Conservation (phyloP, 2,113 vertebrate species). For the Hirundichthys speculiger region DNA sequence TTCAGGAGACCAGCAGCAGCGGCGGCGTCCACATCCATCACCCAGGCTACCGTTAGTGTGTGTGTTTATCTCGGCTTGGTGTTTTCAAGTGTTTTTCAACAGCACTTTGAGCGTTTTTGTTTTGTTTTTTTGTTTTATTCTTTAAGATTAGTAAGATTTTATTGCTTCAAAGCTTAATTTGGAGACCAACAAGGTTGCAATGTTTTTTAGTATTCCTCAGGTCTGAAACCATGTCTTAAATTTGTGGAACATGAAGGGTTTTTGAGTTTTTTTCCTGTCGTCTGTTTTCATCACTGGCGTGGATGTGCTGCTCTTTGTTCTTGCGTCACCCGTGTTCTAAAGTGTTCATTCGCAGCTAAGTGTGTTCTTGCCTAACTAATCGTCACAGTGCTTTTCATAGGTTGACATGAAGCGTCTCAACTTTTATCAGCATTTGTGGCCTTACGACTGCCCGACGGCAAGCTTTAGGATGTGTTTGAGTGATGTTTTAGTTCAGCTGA, state of each 20-base stretch:
- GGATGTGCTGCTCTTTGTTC: slow-evolving; percentile 46
- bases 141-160: slow-evolving; percentile 57
- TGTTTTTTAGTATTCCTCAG: slow-evolving; percentile 65
- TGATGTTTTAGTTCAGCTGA: slow-evolving; percentile 45
- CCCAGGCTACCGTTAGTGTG: slow-evolving; percentile 88
- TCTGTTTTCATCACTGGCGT: slow-evolving; percentile 46
- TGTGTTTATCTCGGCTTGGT: background rate
- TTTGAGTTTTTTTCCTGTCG: slow-evolving; percentile 40
- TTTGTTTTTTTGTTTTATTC: slow-evolving; percentile 57
- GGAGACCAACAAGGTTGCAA: slow-evolving; percentile 45
- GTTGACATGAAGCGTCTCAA: slow-evolving; percentile 50
- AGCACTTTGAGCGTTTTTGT: slow-evolving; percentile 47
- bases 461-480: slow-evolving; percentile 39
- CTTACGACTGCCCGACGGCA: slow-evolving; percentile 59
- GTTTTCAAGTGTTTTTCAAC: slow-evolving; percentile 30
- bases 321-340: slow-evolving; percentile 35
- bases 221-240: slow-evolving; percentile 68
- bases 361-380: slow-evolving; percentile 30
- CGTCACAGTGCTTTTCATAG: slow-evolving; percentile 52
- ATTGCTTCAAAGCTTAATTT: slow-evolving; percentile 38
- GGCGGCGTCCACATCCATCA: slow-evolving; percentile 91
- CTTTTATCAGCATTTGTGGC: slow-evolving; percentile 63
- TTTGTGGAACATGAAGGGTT: slow-evolving; percentile 66
- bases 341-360: slow-evolving; percentile 33
- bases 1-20: slow-evolving; percentile 85